Conservation (phyloP, 1,140 invertebrate species). For the Drosophila erecta region DNA sequence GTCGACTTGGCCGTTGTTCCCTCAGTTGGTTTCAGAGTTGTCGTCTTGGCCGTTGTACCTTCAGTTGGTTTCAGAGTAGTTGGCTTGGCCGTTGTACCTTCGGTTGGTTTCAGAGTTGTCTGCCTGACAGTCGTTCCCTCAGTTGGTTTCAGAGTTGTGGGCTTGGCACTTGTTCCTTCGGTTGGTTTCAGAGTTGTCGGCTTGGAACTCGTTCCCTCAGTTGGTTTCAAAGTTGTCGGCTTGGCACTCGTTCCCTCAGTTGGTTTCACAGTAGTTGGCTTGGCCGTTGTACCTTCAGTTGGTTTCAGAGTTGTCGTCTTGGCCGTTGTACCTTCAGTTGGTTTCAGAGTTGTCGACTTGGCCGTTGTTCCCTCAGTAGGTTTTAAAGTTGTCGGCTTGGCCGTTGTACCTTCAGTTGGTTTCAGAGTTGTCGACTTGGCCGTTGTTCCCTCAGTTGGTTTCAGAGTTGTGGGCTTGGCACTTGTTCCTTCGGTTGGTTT, state of each 20-base stretch:
- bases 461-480: constrained; percentile 6
- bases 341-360: constrained; percentile 3
- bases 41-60: not conserved
- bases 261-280: constrained; percentile 1
- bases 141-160: not conserved
- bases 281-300: not conserved
- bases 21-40: constrained; percentile 10
- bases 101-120: not conserved
- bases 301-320: constrained; percentile 8
- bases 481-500: constrained; percentile 3
- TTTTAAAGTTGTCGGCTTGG: not conserved
- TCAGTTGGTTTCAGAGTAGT: constrained; percentile 1
- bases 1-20: not conserved
- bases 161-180: not conserved
- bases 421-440: not conserved
- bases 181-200: constrained; percentile 5
- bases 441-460: not conserved
- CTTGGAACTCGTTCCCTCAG: not conserved
- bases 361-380: not conserved
- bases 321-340: not conserved
- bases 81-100: not conserved
- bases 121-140: not conserved
- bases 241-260: not conserved
- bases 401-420: not conserved
- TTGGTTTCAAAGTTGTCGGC: not conserved